Evolutionary conservation across 1,140 invertebrate genomes (phyloP), one percentile per base, ranked within the genome.

Genomic region (Drosophila ficusphila): DNA sequence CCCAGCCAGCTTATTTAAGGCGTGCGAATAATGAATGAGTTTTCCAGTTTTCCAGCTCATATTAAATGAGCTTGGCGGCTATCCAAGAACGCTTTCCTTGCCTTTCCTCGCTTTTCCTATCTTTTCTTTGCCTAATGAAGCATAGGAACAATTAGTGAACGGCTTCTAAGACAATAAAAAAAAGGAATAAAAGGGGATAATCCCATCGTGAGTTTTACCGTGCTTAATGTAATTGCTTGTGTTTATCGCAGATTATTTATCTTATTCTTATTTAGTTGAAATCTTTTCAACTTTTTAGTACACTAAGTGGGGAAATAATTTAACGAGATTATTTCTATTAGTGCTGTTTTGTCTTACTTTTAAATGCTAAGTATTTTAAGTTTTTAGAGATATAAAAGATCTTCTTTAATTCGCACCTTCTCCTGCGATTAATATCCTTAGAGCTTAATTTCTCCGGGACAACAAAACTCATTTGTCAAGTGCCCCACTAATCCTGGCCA

Each of bases 1-100:
- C n/a, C 25, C 34, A 14, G 12, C 12, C 44, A 67, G 76, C 61
- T 76, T 85, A 61, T 65, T 85, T 61, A 72, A 76, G 71, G 65
- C 71, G 44, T 36, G 56, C 44, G 75, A 60, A 71, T 79, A 79
- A 85, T 86, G 57, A 76, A 86, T 86, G 76, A 76, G 60, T 60
- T 34, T 71, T 71, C 42, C 39, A 42, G 12, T 16, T 46, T 46
- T 16, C 42, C 56, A 67, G 65, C 65, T 58, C 71, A 85, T 76
- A 64, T 76, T 58, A 62, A 79, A 85, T 86, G 57, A 64, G 76
- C 54, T 78, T 78, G 69, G 76, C 60, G 11, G 27, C 38, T 25
- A 54, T 49, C 67, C 68, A 64, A 67, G 27, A 41, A 41, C 6
- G 16, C 33, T n/a, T 19, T 31, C 19, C 27, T 27, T 9, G 0